Conservation (phyloP, 2,888 invertebrate species). For the Tortrix viridana region DNA sequence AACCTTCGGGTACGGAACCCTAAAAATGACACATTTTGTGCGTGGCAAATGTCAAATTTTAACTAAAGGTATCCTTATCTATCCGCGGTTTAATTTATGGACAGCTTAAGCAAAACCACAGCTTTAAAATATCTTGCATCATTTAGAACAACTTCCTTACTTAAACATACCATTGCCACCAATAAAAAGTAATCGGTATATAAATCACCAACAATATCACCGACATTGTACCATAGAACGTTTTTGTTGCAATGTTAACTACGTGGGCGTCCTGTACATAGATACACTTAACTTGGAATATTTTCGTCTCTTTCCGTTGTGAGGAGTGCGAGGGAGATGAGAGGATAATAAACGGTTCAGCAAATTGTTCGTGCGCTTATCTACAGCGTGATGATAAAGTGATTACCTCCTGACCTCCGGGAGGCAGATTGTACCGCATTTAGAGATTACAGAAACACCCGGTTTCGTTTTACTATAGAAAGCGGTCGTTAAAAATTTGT, state of each 20-base stretch:
- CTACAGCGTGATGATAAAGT: conserved; percentile 63
- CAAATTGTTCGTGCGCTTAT: conserved; percentile 49
- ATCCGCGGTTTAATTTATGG: too few species aligned
- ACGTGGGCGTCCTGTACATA: conserved; percentile 56
- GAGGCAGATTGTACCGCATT: conserved; percentile 44
- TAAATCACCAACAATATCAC: conserved; percentile 11
- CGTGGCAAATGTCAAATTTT: too few species aligned
- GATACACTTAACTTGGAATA: conserved; percentile 49
- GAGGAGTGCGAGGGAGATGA: conserved; percentile 53
- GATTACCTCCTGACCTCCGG: conserved; percentile 66
- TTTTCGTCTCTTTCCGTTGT: conserved; percentile 53
- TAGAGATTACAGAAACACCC: conserved; percentile 29
- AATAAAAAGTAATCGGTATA: conserved; percentile 5
- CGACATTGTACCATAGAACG: conserved; percentile 2
- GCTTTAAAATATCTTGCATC: not conserved
- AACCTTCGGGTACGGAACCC: too few species aligned
- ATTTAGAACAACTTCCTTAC: not conserved
- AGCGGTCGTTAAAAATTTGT: not conserved
- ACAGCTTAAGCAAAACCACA: too few species aligned
- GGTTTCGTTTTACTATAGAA: not conserved
- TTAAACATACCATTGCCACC: conserved; percentile 1
- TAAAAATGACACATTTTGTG: too few species aligned
- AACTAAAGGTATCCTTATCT: too few species aligned
- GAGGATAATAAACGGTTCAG: conserved; percentile 45
- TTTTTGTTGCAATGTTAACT: conserved; percentile 15